A percentile compares a stretch with the other conserved stretches of the same genome.
phyloP scores from a whole-genome alignment of 2,113 vertebrate genomes.

The Carassius carassius region DNA sequence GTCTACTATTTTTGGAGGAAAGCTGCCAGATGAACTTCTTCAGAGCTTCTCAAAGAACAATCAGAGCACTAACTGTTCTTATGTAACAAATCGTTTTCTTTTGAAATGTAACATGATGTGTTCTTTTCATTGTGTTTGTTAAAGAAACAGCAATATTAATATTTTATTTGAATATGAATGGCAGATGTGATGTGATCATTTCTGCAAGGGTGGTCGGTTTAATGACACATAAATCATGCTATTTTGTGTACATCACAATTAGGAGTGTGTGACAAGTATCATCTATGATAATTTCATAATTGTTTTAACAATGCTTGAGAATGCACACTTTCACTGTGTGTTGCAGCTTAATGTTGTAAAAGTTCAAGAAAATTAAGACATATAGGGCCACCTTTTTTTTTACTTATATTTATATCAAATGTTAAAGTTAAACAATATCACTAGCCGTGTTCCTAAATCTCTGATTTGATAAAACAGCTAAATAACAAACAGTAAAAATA shows the following conservation, averaged over 20 bases:
- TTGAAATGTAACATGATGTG: not conserved
- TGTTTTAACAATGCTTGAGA: not conserved
- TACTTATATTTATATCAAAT: not conserved
- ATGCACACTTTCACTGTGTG: not conserved
- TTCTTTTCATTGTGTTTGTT: slow-evolving; percentile 2
- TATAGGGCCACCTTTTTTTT: not conserved
- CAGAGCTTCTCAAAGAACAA: slow-evolving; percentile 2
- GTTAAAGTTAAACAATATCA: no score
- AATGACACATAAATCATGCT: not conserved
- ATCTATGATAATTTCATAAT: not conserved
- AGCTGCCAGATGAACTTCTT: not conserved
- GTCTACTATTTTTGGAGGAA: not conserved
- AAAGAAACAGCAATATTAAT: not conserved
- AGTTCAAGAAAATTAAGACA: not conserved
- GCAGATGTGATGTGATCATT: not conserved
- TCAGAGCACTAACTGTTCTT: not conserved
- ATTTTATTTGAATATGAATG: not conserved
- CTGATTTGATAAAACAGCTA: no score
- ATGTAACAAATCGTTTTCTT: no score
- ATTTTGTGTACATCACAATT: not conserved
- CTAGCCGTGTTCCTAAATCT: no score
- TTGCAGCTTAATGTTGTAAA: not conserved
- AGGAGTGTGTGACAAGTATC: not conserved
- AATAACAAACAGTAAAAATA: no score
- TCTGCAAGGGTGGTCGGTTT: not conserved